A percentile compares a stretch with the other conserved stretches of the same genome.
phyloP scores from a whole-genome alignment of 2,113 vertebrate species.

The Xiphorhynchus elegans region DNA sequence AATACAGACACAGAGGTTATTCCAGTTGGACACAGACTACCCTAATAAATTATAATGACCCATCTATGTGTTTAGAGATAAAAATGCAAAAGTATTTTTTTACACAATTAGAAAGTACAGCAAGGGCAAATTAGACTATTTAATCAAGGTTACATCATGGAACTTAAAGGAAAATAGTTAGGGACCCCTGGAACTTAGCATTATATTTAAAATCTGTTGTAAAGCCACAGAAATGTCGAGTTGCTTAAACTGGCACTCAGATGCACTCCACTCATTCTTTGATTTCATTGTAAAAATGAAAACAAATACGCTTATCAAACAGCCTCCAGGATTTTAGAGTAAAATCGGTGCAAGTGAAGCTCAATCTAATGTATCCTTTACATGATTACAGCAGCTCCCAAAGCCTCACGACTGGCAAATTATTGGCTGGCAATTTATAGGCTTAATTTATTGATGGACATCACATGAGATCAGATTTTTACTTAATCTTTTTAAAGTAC shows the following conservation, averaged over 20 bases:
- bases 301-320: not conserved
- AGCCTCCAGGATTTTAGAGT: not conserved
- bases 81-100: not conserved
- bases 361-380: not conserved
- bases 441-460: not conserved
- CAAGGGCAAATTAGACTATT: not conserved
- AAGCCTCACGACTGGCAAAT: not conserved
- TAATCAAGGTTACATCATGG: not conserved
- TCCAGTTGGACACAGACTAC: not conserved
- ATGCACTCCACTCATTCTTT: not conserved
- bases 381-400: not conserved
- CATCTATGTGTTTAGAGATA: not conserved
- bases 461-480: not conserved
- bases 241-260: not conserved
- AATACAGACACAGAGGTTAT: not conserved
- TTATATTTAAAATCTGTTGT: not conserved
- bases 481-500: not conserved
- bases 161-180: not conserved
- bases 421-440: not conserved
- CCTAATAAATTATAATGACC: not conserved
- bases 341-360: not conserved
- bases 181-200: rapidly evolving
- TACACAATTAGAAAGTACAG: not conserved
- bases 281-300: not conserved
- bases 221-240: not conserved